A percentile compares a stretch with the other conserved stretches of the same genome.
phyloP scores from a whole-genome alignment of 2,888 invertebrate species.

The Drosophila pegasa region DNA sequence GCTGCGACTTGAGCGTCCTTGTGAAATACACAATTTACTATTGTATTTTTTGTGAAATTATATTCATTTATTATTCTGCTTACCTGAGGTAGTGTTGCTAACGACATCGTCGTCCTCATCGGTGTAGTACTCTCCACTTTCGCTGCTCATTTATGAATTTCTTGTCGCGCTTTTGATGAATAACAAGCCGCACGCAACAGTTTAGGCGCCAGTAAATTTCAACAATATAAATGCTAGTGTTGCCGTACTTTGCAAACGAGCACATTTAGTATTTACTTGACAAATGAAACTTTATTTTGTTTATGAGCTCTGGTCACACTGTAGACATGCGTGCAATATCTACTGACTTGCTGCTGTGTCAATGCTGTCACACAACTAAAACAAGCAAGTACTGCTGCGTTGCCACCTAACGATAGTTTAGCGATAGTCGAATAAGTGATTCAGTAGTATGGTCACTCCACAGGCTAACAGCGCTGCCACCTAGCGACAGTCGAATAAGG shows the following conservation, averaged over 20 bases:
- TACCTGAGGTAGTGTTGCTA: constrained; percentile 48
- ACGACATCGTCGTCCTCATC: constrained; percentile 40
- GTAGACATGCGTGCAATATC: rapidly evolving
- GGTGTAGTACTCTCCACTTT: constrained; percentile 42
- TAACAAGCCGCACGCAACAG: not conserved
- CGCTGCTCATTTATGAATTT: constrained; percentile 41
- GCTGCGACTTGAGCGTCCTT: constrained; percentile 40
- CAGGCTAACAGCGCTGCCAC: not conserved
- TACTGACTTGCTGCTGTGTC: too few relatives aligned
- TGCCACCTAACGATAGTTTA: not conserved
- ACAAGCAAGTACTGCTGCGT: not conserved
- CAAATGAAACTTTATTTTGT: not conserved
- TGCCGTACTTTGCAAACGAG: constrained; percentile 15
- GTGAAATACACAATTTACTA: not conserved
- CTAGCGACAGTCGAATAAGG: not conserved
- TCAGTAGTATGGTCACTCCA: too few relatives aligned
- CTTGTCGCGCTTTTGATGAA: not conserved
- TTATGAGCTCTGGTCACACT: constrained; percentile 1
- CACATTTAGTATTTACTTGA: not conserved
- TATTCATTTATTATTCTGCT: not conserved
- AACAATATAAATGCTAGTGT: constrained; percentile 33
- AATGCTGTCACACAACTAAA: not conserved
- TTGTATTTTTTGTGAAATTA: not conserved
- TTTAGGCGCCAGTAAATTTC: constrained; percentile 49
- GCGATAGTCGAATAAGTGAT: too few relatives aligned